Evolutionary conservation across 2,797 vertebrate genomes (phyloP), one percentile per base, ranked within the genome.

Genomic region (Peromyscus aztecus): DNA sequence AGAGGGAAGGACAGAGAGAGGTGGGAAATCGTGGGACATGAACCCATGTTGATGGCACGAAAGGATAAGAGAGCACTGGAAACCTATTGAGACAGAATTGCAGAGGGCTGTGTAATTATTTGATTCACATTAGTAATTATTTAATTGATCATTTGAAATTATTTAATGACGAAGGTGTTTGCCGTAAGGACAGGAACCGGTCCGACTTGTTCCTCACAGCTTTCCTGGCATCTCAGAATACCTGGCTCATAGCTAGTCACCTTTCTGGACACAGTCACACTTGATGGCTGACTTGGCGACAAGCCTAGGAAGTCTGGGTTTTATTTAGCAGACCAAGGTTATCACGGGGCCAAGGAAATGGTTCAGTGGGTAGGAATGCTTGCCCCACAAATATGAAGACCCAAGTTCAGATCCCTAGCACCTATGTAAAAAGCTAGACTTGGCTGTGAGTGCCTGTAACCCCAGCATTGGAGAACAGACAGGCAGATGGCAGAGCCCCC

Each of bases 131-230:
- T 67, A 77, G 49, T 94, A 85, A 94, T 93, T 95, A 95, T 65
- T 78, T 96, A 95, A 93, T 92, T 94, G 86, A 90, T 97, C 95
- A 92, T 95, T 94, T 92, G 81, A 92, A 88, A 94, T 97, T 91
- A 86, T 80, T 93, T 95, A 89, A 94, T 92, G 69, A 57, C 81
- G 34, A 78, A 31, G 84, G 46, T 87, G 29, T 94, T 94, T 89
- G 81, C 75, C 57, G 7, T 43, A 61, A 90, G 61, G 90, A 37
- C 75, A 49, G 94, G 31, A 63, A 85, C 86, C 65, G 3, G 40
- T 95, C 88, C 43, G 16, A 63, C 95, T 46, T 83, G 76, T 94
- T 97, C 76, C 63, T 73, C 29, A n/a, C 23, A 65, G 71, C 80
- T 59, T 16, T 76, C 46, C 76, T 23, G 65, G 87, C 65, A 88